Percentiles rank a stretch among this genome's conserved stretches.
Conservation (phyloP, 2,113 vertebrate species). For the Chaetorhynchus papuensis region DNA sequence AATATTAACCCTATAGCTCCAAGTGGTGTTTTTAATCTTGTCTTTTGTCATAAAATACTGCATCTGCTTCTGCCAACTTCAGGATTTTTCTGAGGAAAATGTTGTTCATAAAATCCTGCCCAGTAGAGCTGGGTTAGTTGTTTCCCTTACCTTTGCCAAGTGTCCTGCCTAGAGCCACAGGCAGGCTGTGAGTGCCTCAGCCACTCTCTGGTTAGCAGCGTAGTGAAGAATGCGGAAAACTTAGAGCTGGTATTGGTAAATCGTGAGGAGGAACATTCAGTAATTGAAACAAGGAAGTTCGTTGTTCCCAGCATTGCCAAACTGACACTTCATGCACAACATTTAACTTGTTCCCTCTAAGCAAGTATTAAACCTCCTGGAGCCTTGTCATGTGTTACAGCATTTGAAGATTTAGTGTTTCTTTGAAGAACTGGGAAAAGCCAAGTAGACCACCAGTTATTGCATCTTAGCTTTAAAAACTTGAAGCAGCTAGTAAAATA, state of each 20-base stretch:
- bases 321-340: background rate
- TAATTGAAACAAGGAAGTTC: constrained; percentile 36
- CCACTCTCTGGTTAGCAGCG: background rate
- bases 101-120: background rate
- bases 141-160: background rate
- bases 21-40: background rate
- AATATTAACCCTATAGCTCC: background rate
- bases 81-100: background rate
- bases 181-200: background rate
- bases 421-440: background rate
- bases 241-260: background rate
- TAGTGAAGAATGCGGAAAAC: background rate
- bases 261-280: background rate
- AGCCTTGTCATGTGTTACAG: background rate
- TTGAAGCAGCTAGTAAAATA: background rate
- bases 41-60: background rate
- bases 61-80: background rate
- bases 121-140: background rate
- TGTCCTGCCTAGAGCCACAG: background rate
- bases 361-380: background rate
- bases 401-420: background rate
- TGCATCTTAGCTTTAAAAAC: background rate
- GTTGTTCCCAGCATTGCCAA: constrained; percentile 18
- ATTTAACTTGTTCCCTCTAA: background rate
- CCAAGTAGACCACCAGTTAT: background rate